Evolutionary conservation across 2,888 invertebrate genomes (phyloP).

Genomic region (Lithophane socia): DNA sequence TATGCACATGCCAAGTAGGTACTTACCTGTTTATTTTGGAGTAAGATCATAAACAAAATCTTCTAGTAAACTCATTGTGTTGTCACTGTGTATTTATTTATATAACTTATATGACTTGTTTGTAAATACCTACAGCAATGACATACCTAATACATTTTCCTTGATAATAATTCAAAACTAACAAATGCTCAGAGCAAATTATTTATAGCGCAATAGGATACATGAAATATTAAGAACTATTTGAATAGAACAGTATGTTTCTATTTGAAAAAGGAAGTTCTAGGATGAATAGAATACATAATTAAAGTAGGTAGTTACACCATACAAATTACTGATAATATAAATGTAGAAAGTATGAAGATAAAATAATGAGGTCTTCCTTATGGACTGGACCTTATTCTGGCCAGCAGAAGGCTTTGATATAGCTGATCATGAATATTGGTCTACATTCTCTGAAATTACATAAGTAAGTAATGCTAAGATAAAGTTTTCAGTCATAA

Average conservation of each 20-base stretch:
- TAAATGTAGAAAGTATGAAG: not conserved
- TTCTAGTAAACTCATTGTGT: not conserved
- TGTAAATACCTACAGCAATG: conserved; percentile 10
- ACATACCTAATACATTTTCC: not conserved
- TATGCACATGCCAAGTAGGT: not conserved
- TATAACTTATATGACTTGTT: conserved; percentile 12
- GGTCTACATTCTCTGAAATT: not conserved
- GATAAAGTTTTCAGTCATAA: not conserved
- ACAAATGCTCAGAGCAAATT: not conserved
- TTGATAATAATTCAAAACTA: conserved; percentile 11
- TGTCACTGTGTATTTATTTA: not conserved
- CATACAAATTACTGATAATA: not conserved
- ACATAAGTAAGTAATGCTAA: not conserved
- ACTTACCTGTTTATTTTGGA: not conserved
- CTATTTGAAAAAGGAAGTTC: not conserved
- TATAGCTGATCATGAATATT: not conserved
- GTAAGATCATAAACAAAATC: not conserved
- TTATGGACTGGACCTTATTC: not conserved
- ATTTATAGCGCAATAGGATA: not conserved
- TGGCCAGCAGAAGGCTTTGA: not conserved
- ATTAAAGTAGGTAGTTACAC: not conserved
- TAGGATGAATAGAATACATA: not conserved
- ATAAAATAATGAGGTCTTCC: not conserved
- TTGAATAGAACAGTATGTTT: not conserved
- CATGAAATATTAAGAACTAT: not conserved